A percentile compares a stretch with the other conserved stretches of the same genome.
Conservation (phyloP, 2,113 vertebrate species). For the Zapornia atra region DNA sequence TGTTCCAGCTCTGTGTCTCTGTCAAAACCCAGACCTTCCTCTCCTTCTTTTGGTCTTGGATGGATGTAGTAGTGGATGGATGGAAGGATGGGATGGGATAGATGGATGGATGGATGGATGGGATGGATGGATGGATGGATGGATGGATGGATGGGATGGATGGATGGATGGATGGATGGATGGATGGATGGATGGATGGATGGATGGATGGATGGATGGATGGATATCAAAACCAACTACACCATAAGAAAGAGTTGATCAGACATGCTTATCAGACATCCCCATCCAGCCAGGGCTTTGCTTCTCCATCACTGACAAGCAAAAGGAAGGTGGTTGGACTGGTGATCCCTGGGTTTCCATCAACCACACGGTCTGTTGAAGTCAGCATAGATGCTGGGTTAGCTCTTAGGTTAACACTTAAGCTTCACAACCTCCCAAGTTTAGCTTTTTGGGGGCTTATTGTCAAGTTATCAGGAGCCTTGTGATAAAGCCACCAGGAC, state of each 20-base stretch:
- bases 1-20: background rate
- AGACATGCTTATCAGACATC: background rate
- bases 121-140: no score
- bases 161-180: background rate
- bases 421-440: background rate
- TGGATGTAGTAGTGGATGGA: background rate
- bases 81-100: no score
- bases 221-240: background rate
- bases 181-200: background rate
- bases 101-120: no score
- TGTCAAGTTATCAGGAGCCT: no score
- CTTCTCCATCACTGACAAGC: background rate
- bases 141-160: background rate
- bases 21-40: background rate
- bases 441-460: background rate
- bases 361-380: rapidly evolving
- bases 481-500: background rate
- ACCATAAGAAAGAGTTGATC: background rate
- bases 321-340: background rate
- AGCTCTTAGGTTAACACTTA: background rate
- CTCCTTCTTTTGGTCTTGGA: background rate
- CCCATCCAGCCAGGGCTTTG: background rate
- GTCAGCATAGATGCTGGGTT: rapidly evolving
- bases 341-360: background rate
- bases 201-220: background rate